phyloP scores from a whole-genome alignment of 2,888 invertebrate genomes.

The Drosophila colorata region DNA sequence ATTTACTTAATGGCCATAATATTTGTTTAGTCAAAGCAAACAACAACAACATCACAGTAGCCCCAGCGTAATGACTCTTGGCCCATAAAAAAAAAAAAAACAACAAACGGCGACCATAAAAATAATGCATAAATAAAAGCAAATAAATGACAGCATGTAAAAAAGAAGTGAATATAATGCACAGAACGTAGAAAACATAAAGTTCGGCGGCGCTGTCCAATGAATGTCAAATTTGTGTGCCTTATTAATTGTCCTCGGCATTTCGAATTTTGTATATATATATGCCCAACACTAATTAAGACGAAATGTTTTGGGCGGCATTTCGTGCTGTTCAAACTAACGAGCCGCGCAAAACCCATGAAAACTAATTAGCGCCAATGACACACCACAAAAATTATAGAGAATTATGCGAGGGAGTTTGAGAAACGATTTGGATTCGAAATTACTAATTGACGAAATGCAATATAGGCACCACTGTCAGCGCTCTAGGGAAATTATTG shows the following conservation, averaged over 20 bases:
- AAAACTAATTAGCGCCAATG: slow-evolving; percentile 55
- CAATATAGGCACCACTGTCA: slow-evolving; percentile 6
- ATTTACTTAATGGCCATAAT: slow-evolving; percentile 79
- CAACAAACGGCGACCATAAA: slow-evolving; percentile 60
- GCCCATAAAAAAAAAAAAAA: slow-evolving; percentile 62
- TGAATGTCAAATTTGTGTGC: slow-evolving; percentile 76
- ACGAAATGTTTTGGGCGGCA: slow-evolving; percentile 61
- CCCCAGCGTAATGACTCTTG: slow-evolving; percentile 64
- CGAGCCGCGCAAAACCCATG: slow-evolving; percentile 43
- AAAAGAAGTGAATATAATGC: slow-evolving; percentile 27
- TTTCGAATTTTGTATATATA: slow-evolving; percentile 42
- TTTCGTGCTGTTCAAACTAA: slow-evolving; percentile 36
- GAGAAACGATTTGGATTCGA: slow-evolving; percentile 19
- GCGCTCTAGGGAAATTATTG: neutral
- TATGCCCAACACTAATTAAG: slow-evolving; percentile 65
- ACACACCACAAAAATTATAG: slow-evolving; percentile 32
- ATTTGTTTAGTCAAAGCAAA: slow-evolving; percentile 79
- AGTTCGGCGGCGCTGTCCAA: slow-evolving; percentile 54
- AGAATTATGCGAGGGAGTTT: slow-evolving; percentile 6
- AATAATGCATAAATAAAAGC: slow-evolving; percentile 79
- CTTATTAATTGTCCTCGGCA: slow-evolving; percentile 72
- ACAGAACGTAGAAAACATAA: slow-evolving; percentile 41
- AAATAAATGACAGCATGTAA: slow-evolving; percentile 76
- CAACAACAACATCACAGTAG: slow-evolving; percentile 43
- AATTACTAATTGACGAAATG: slow-evolving; percentile 18